phyloP scores from a whole-genome alignment of 2,797 vertebrate species.

The Sebastes steindachneri region DNA sequence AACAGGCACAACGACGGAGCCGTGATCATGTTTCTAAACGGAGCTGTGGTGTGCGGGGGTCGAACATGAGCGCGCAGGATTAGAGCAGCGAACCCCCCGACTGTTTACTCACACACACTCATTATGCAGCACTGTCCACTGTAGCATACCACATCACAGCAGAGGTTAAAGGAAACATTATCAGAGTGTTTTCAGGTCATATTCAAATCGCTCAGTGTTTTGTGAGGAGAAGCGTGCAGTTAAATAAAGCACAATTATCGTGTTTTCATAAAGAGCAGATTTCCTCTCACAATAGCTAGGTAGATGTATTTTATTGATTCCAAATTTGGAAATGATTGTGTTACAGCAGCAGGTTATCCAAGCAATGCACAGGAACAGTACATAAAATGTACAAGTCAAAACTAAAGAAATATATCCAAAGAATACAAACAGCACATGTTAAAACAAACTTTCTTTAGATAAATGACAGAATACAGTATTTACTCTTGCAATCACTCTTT shows the following conservation, averaged over 20 bases:
- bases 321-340: too few species aligned
- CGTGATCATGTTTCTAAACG: constrained; percentile 20
- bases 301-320: too few species aligned
- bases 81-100: not conserved
- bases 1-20: not conserved
- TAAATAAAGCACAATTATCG: not conserved
- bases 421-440: not conserved
- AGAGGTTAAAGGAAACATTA: constrained; percentile 28
- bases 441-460: not conserved
- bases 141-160: constrained; percentile 25
- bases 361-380: too few species aligned
- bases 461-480: not conserved
- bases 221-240: not conserved
- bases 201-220: not conserved
- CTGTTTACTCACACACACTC: not conserved
- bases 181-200: constrained; percentile 39
- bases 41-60: constrained; percentile 4
- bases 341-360: too few species aligned
- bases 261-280: not conserved
- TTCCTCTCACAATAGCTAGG: not conserved
- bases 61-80: constrained; percentile 9
- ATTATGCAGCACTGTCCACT: constrained; percentile 17
- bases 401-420: too few species aligned
- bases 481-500: not conserved
- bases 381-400: too few species aligned